Percentiles rank a stretch among this genome's conserved stretches.
Conservation (phyloP, 2,797 vertebrate species). For the Choloepus didactylus region DNA sequence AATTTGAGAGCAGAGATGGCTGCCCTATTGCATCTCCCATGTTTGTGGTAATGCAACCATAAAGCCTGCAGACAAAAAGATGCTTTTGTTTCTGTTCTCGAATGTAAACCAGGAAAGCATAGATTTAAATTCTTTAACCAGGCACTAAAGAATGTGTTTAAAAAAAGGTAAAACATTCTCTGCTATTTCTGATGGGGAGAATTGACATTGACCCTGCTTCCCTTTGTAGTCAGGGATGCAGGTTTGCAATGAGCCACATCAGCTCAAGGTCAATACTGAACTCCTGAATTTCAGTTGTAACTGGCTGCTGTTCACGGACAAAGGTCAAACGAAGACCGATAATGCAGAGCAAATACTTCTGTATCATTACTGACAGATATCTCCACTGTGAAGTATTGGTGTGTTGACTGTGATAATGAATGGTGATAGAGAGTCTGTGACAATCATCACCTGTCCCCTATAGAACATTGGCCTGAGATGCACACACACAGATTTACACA, state of each 20-base stretch:
- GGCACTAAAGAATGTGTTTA: background rate
- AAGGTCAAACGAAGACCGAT: background rate
- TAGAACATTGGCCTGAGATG: background rate
- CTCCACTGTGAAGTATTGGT: background rate
- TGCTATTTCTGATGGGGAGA: background rate
- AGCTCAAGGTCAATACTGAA: background rate
- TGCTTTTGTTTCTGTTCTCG: background rate
- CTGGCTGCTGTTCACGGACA: background rate
- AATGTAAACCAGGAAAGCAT: background rate
- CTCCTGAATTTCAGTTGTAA: background rate
- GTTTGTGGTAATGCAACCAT: background rate
- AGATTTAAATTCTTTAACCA: no score
- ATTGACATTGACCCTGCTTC: background rate
- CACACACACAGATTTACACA: background rate
- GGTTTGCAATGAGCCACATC: background rate
- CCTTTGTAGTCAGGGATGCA: background rate
- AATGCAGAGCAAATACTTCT: background rate
- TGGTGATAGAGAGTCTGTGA: background rate
- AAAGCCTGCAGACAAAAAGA: background rate
- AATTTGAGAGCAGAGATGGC: background rate
- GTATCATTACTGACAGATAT: background rate
- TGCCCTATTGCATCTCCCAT: background rate
- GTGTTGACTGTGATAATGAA: background rate
- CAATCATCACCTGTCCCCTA: background rate
- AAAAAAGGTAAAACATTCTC: background rate